Evolutionary conservation across 2,113 vertebrate species (phyloP).

Genomic region (Dascyllus trimaculatus): DNA sequence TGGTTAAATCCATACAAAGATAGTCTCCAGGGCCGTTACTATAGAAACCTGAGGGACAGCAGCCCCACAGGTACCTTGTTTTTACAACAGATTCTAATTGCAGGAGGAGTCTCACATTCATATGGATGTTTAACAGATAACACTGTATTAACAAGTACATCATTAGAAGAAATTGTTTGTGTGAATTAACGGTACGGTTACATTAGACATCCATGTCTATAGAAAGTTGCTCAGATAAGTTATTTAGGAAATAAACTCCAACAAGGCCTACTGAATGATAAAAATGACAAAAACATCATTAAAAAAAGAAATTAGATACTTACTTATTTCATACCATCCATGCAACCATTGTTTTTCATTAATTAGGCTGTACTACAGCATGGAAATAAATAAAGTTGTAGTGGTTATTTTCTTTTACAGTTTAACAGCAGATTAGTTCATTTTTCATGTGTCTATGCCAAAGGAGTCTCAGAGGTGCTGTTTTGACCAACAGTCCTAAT

Average conservation of each 20-base stretch:
- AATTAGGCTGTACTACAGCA: too few species aligned
- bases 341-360: background rate
- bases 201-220: background rate
- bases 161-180: background rate
- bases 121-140: constrained; percentile 6
- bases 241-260: background rate
- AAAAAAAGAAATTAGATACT: too few species aligned
- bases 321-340: background rate
- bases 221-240: background rate
- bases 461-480: too few species aligned
- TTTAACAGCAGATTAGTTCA: too few species aligned
- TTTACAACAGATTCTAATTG: constrained; percentile 69
- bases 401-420: too few species aligned
- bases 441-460: too few species aligned
- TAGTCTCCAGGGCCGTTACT: constrained; percentile 82
- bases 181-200: background rate
- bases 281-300: background rate
- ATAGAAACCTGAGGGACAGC: constrained; percentile 83
- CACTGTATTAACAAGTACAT: background rate
- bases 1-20: constrained; percentile 73
- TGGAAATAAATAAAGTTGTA: too few species aligned
- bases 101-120: constrained; percentile 2
- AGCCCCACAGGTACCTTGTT: constrained; percentile 77
- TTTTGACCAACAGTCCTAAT: too few species aligned
- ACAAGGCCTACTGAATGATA: background rate